Base-by-base conservation (phyloP, 1,140 invertebrate genomes). In the Drosophila bocqueti region DNA sequence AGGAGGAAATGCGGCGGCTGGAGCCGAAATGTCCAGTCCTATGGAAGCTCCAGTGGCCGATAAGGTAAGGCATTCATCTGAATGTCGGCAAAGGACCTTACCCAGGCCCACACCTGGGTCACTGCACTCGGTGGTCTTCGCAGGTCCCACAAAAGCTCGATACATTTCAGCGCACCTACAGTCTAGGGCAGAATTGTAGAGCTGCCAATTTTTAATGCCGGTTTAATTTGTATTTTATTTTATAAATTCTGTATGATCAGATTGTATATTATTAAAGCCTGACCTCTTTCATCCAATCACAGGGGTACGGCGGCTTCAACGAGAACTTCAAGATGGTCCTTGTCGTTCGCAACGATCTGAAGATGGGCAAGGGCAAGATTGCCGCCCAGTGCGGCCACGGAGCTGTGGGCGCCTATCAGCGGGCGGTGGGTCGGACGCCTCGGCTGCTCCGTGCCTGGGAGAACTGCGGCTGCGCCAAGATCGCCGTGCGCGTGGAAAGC, bases 311-410 rank as follows among this genome's bases (percentile, higher is more conserved):
- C 78, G 87, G 93, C 54, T 87, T 91, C 57, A 93, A 92, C 34
- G 95, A 86, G 16, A 93, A 96, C 83, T 95, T 95, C 67, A 98
- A 98, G 94, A 93, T 99, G 93, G 96, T 98, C 2, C 92, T 99
- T 50, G 96, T 98, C 26, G 96, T 98, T 4, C 94, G 98, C 89
- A 97, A 95, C 90, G 98, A 99, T 92, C 93, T 99, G 1, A 97
- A 97, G 93, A 99, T 99, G 98, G 96, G 96, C 21, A 98, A 98
- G 49, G 98, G 98, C 16, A 99, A 99, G 94, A 95, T 97, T 49
- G 98, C 97, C 36, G 97, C 98, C 5, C 98, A 98, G 93, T 98
- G 98, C 94, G 95, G 96, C 46, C 98, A 99, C 94, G 98, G 97
- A 55, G 96, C 98, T 9, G 96, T 97, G 26, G 95, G 95, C 49